phyloP scores from a whole-genome alignment of 1,140 invertebrate genomes.

The Neodiprion pinetum region DNA sequence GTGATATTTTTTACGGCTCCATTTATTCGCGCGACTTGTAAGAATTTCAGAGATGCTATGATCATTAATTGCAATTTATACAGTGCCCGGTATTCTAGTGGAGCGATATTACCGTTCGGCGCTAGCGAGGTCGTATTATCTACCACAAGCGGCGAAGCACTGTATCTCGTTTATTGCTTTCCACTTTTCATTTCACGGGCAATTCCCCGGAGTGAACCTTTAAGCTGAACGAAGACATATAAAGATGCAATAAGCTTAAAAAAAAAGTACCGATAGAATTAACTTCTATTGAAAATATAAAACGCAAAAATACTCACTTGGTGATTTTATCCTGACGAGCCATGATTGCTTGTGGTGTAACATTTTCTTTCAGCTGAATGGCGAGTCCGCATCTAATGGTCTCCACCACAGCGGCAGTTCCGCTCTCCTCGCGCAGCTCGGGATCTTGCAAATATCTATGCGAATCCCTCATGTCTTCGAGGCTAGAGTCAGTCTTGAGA shows the following conservation, averaged over 20 bases:
- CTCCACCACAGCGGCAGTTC: conserved; percentile 84
- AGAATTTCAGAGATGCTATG: too few species aligned
- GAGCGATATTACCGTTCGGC: neutral
- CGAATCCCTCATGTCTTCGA: conserved; percentile 56
- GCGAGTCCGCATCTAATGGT: conserved; percentile 85
- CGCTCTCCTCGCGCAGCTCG: conserved; percentile 82
- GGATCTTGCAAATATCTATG: conserved; percentile 53
- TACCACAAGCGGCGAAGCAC: neutral
- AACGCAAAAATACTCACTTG: conserved; percentile 61
- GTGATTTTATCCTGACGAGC: conserved; percentile 77
- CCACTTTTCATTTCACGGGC: too few species aligned
- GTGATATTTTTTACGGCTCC: too few species aligned
- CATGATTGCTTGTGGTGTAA: conserved; percentile 77
- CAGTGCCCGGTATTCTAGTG: neutral
- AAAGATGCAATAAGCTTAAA: too few species aligned
- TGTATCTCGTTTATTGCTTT: too few species aligned
- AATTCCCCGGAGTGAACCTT: too few species aligned
- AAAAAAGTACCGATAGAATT: too few species aligned
- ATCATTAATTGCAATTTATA: too few species aligned
- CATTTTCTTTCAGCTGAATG: conserved; percentile 84
- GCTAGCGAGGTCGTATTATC: neutral
- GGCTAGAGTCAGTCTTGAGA: conserved; percentile 57
- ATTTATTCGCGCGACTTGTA: too few species aligned
- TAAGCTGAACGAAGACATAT: too few species aligned
- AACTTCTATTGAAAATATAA: too few species aligned